A percentile compares a stretch with the other conserved stretches of the same genome.
phyloP scores from a whole-genome alignment of 2,888 invertebrate genomes.

The Cephus rjabovi region DNA sequence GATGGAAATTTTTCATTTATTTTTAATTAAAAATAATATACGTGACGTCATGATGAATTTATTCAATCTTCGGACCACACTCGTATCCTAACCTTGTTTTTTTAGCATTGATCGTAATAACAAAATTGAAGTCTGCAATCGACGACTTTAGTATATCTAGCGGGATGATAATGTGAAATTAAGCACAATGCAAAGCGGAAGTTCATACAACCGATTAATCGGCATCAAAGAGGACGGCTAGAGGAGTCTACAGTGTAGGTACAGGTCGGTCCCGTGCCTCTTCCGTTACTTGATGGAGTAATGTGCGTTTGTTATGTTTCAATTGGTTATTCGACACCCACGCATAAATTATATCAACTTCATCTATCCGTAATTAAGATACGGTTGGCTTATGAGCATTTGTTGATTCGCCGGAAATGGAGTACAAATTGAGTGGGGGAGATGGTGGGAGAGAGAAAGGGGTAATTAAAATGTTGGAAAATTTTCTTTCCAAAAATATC shows the following conservation, averaged over 20 bases:
- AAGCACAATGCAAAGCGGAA: too few relatives aligned
- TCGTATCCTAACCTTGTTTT: too few relatives aligned
- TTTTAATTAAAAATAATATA: too few relatives aligned
- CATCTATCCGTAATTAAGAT: slow-evolving; percentile 29
- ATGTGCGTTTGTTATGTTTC: slow-evolving; percentile 63
- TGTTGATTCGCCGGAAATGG: background rate
- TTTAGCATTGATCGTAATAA: too few relatives aligned
- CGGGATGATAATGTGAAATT: too few relatives aligned
- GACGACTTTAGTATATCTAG: too few relatives aligned
- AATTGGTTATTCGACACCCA: slow-evolving; percentile 56
- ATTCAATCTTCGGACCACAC: too few relatives aligned
- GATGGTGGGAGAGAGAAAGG: background rate
- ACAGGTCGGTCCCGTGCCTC: slow-evolving; percentile 46
- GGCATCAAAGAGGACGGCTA: slow-evolving; percentile 51
- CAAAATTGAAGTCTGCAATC: too few relatives aligned
- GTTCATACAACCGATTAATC: background rate
- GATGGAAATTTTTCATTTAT: too few relatives aligned
- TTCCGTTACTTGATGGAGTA: slow-evolving; percentile 62
- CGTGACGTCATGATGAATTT: too few relatives aligned
- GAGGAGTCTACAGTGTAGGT: slow-evolving; percentile 20
- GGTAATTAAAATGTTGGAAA: background rate
- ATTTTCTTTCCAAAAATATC: too few relatives aligned
- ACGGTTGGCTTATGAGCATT: background rate
- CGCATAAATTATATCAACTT: slow-evolving; percentile 47
- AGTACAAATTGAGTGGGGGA: too few relatives aligned